These are phyloP conservation scores for Arenaria interpres DNA, from an alignment of 2,113 vertebrate species.

Conservation along the genomic window DNA sequence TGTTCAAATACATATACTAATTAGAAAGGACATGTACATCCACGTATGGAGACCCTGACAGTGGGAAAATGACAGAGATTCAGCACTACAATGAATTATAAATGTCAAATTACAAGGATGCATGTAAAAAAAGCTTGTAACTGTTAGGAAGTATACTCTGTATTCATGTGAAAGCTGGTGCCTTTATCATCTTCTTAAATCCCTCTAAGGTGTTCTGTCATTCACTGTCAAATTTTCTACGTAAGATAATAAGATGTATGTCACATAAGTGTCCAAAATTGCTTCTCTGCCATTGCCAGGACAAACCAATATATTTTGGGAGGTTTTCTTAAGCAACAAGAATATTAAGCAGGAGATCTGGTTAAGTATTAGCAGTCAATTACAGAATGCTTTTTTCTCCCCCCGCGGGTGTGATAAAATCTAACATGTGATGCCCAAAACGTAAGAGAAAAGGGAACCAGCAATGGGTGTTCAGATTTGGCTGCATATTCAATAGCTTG, in stretches of 20 bases:
- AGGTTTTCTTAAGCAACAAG: constrained; percentile 36
- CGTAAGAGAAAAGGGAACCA: not conserved
- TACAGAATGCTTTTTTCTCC: not conserved
- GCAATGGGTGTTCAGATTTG: not conserved
- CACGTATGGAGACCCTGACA: constrained; percentile 56
- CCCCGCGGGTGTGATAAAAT: constrained; percentile 38
- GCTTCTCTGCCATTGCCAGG: constrained; percentile 54
- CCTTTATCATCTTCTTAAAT: constrained; percentile 72
- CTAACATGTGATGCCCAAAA: not conserved
- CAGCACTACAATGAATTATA: constrained; percentile 73
- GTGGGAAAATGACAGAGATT: constrained; percentile 75
- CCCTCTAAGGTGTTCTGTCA: constrained; percentile 78
- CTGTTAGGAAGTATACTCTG: constrained; percentile 70
- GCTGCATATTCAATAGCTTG: constrained; percentile 34
- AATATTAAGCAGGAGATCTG: constrained; percentile 29
- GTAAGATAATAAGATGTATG: constrained; percentile 69
- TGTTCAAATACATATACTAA: constrained; percentile 75
- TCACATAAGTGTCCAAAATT: constrained; percentile 75
- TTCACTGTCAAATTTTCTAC: constrained; percentile 75
- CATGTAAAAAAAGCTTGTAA: constrained; percentile 73
- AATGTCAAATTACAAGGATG: constrained; percentile 79
- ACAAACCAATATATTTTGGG: constrained; percentile 28
- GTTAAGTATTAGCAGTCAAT: constrained; percentile 50
- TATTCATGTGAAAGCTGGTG: constrained; percentile 50
- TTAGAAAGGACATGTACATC: constrained; percentile 76